Base-by-base conservation (phyloP, 64 coral and sea anemone genomes). In the Exaiptasia diaphana region DNA sequence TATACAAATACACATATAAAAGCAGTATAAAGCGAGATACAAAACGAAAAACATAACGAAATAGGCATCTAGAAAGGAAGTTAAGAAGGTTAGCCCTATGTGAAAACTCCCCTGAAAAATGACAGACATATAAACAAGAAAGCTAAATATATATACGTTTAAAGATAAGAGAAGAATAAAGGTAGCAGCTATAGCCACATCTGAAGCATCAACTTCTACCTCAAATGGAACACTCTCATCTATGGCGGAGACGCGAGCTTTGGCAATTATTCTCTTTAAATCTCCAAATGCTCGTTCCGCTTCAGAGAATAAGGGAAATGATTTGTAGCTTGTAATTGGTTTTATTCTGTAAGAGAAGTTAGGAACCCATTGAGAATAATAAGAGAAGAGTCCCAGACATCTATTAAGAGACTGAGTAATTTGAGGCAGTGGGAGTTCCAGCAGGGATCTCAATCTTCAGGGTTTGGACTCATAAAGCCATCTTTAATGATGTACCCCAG, bases 401-500 rank as follows among this genome's bases (percentile, higher is more conserved):
- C 80, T 80, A 25, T 64, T 80, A 8, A 65, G 10, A n/a, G 77
- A 80, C 38, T 38, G 46, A 55, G 38, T 77, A 13, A 10, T 80
- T 52, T 52, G 78, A 57, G n/a, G n/a, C n/a, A n/a, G 14, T 68
- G 64, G 36, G 74, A 92, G 22, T 18, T 48, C 42, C 22, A 72
- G 17, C 73, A 18, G 38, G 71, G 82, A 75, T 54, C 41, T 60
- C 59, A 41, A 20, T 93, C 67, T 27, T 90, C 72, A 71, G 79
- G 80, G 30, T 90, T 80, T 7, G 88, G 88, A 4, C 73, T 48
- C n/a, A 90, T 90, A 14, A 29, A 38, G 14, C 58, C 73, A 6
- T 84, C 71, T 21, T 83, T 73, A 10, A 78, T 71, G 26, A 90
- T 38, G 42, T 90, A 90, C 34, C 88, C 73, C 22, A 85, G 82